A percentile compares a stretch with the other conserved stretches of the same genome.
Evolutionary conservation across 2,888 invertebrate species (phyloP).

Genomic region (Ornithoptera priamus): DNA sequence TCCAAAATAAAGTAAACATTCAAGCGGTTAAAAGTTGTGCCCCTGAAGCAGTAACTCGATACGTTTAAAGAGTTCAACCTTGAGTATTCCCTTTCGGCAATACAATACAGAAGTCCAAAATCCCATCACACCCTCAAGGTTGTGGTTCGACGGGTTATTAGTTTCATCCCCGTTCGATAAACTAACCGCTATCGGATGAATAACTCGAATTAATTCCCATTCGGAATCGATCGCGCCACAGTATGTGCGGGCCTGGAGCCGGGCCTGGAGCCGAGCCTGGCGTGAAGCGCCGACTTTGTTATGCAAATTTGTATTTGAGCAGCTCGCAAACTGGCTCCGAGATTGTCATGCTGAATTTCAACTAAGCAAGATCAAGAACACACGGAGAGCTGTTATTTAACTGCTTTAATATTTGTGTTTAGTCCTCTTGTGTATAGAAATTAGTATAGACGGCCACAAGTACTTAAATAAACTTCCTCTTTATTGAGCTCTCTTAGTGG

Average conservation of each 20-base stretch:
- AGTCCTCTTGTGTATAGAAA: too few relatives aligned
- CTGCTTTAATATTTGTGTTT: conserved; percentile 11
- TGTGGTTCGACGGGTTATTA: too few relatives aligned
- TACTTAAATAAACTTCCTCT: too few relatives aligned
- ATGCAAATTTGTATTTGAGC: conserved; percentile 30
- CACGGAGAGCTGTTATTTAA: conserved; percentile 19
- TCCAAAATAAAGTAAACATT: too few relatives aligned
- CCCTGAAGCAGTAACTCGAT: too few relatives aligned
- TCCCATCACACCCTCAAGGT: too few relatives aligned
- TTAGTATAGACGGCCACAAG: too few relatives aligned
- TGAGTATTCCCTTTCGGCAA: too few relatives aligned
- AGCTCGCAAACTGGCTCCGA: conserved; percentile 26
- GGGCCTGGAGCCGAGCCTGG: neutral
- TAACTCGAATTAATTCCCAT: conserved; percentile 23
- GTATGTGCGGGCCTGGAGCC: conserved; percentile 13
- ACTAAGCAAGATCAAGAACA: conserved; percentile 26
- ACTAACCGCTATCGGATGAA: conserved; percentile 24
- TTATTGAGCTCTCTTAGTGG: too few relatives aligned
- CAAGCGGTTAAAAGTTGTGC: too few relatives aligned
- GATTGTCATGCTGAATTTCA: conserved; percentile 29
- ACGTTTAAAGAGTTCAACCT: too few relatives aligned
- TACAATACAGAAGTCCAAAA: too few relatives aligned
- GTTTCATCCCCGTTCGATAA: neutral
- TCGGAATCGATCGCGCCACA: conserved; percentile 16
- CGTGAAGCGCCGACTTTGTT: conserved; percentile 27